Evolutionary conservation across 1,140 invertebrate genomes (phyloP), one percentile per base, ranked within the genome.

Genomic region (Apis laboriosa): DNA sequence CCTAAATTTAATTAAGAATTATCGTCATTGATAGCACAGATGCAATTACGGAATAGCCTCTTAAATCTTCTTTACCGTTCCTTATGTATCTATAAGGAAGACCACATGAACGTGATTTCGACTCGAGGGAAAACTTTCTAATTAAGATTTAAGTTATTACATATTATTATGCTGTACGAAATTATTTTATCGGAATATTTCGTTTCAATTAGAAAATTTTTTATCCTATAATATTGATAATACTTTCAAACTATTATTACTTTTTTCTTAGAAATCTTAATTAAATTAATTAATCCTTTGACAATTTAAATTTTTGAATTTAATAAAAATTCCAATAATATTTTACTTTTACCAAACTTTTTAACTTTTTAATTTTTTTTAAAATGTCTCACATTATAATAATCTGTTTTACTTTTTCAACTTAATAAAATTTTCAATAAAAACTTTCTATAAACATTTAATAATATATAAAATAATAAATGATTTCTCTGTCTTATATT

Each of bases 1-100:
- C 64, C 17, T 11, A 13, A 63, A 75, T n/a, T 11, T 64, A 51
- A 76, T 76, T 64, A 9, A 76, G 49, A 64, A n/a, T 76, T 76
- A 76, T 63, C 2, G 60, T 63, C 73, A 0, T 19, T 28, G 9
- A 15, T 1, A 17, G 7, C 17, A 21, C n/a, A 1, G n/a, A 9
- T 63, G 21, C 15, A 75, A 75, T 75, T 63, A 51, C 13, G 13
- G 9, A 12, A n/a, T 21, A 34, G 21, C 28, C 13, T 43, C 21
- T 77, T 56, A 43, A 67, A 67, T 77, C 28, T 43, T 21, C 21
- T 24, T 77, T 61, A 13, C 8, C 21, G 53, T 67, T 77, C 19
- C 13, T 34, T 2, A 28, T 55, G 34, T 2, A 17, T 5, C 51
- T 49, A 11, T 8, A 49, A 13, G 13, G 3, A 58, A 58, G 51